These are phyloP conservation scores for Spongia lamella DNA, from an alignment of 37 sponge, comb jelly and placozoan species.

Conservation along the genomic window DNA sequence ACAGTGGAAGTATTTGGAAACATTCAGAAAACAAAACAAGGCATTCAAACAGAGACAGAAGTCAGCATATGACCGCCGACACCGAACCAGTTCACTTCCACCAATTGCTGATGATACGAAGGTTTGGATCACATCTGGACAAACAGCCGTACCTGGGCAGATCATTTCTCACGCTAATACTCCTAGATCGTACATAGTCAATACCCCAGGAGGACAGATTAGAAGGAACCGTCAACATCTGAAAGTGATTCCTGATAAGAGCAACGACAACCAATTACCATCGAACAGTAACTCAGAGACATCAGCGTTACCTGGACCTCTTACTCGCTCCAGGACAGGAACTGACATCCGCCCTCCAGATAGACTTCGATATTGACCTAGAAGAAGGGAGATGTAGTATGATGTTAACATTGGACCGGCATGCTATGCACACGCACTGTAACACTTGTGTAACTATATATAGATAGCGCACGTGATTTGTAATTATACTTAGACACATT, in stretches of 20 bases:
- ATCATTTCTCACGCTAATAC: background rate
- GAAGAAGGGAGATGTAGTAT: too few species aligned
- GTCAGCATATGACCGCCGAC: slow-evolving; percentile 29
- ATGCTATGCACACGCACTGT: too few species aligned
- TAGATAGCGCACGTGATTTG: too few species aligned
- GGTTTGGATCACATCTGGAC: slow-evolving; percentile 36
- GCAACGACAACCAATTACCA: too few species aligned
- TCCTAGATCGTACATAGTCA: slow-evolving; percentile 32
- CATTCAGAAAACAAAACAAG: slow-evolving; percentile 8
- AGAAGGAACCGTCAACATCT: slow-evolving; percentile 27
- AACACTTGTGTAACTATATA: too few species aligned
- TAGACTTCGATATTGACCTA: too few species aligned
- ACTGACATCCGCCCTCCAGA: background rate
- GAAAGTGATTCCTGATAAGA: background rate
- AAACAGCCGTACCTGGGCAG: background rate
- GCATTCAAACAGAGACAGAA: slow-evolving; percentile 27
- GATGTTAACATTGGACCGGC: too few species aligned
- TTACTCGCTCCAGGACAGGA: background rate
- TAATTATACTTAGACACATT: too few species aligned
- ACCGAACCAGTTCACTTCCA: slow-evolving; percentile 1
- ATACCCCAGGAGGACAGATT: slow-evolving; percentile 30
- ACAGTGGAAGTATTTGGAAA: slow-evolving; percentile 38
- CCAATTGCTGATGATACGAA: slow-evolving; percentile 10
- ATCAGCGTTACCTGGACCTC: background rate
- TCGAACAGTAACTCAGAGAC: background rate